Percentiles rank a stretch among this genome's conserved stretches.
Conservation (phyloP, 2,113 vertebrate species). For the Aviceda subcristata region DNA sequence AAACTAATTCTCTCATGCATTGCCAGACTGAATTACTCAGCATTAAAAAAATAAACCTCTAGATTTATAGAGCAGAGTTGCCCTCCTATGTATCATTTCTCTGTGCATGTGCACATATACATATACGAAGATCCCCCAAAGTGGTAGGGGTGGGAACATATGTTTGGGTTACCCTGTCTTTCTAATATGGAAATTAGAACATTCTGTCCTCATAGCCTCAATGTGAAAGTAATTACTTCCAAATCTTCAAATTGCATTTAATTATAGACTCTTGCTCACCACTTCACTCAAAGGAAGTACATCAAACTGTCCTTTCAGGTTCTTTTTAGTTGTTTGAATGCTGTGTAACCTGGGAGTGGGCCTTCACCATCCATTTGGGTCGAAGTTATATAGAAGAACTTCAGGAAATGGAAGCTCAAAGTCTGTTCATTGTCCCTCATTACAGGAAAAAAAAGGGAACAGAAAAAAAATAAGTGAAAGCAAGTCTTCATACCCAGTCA, state of each 20-base stretch:
- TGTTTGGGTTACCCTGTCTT: not conserved
- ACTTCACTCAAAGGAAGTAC: not conserved
- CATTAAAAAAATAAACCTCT: not conserved
- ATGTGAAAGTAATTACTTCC: not conserved
- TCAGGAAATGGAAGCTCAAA: not conserved
- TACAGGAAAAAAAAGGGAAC: not conserved
- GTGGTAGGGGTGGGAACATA: not conserved
- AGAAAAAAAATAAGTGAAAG: not conserved
- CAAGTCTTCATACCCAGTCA: not conserved
- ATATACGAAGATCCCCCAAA: not conserved
- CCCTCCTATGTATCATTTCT: not conserved
- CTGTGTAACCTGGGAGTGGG: not conserved
- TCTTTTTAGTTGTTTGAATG: not conserved
- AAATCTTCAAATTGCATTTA: not conserved
- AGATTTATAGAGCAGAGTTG: not conserved
- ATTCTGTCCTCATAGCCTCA: not conserved
- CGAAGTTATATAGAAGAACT: not conserved
- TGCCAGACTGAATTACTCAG: not conserved
- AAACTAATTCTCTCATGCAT: not conserved
- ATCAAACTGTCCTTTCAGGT: not conserved
- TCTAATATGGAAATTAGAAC: not conserved
- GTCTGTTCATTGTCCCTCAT: not conserved
- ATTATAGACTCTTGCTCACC: not conserved
- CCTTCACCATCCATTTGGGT: not conserved
- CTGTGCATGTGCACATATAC: accelerated